A percentile compares a stretch with the other conserved stretches of the same genome.
Conservation (phyloP, 2,113 vertebrate species). For the Balaeniceps rex region DNA sequence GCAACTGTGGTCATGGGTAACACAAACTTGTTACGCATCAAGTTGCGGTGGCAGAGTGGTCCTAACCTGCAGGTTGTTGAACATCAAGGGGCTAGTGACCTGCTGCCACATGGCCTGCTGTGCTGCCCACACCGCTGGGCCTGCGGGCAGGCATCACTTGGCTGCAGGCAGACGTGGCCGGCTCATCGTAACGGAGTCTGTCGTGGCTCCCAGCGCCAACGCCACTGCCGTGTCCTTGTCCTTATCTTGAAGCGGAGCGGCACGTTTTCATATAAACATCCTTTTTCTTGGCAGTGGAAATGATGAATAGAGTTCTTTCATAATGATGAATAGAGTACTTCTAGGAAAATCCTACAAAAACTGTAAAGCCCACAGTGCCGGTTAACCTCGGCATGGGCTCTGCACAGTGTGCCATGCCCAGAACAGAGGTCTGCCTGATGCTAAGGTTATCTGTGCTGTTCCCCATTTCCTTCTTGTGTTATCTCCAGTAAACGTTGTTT, state of each 20-base stretch:
- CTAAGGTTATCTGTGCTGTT: neutral
- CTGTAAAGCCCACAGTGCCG: too few relatives aligned
- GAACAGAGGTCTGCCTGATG: neutral
- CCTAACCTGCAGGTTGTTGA: too few relatives aligned
- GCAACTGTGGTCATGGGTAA: fast-evolving
- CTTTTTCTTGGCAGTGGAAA: neutral
- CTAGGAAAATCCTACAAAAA: neutral
- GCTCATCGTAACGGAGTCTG: fast-evolving
- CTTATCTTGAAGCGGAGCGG: neutral
- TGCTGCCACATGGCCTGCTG: fast-evolving
- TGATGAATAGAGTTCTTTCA: neutral
- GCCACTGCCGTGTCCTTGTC: neutral
- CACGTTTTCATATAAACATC: neutral
- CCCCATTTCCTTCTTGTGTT: fast-evolving
- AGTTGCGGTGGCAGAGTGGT: fast-evolving
- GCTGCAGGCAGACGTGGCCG: neutral
- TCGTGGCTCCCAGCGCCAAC: fast-evolving
- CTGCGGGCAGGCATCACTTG: fast-evolving
- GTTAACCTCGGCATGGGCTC: neutral
- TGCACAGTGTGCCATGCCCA: fast-evolving
- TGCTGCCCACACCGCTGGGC: too few relatives aligned
- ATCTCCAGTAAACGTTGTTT: neutral
- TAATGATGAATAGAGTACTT: neutral
- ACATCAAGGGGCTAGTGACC: fast-evolving
- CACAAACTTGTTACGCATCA: fast-evolving